These are phyloP conservation scores for Calephelis virginiensis DNA, from an alignment of 1,140 invertebrate species.

Conservation along the genomic window DNA sequence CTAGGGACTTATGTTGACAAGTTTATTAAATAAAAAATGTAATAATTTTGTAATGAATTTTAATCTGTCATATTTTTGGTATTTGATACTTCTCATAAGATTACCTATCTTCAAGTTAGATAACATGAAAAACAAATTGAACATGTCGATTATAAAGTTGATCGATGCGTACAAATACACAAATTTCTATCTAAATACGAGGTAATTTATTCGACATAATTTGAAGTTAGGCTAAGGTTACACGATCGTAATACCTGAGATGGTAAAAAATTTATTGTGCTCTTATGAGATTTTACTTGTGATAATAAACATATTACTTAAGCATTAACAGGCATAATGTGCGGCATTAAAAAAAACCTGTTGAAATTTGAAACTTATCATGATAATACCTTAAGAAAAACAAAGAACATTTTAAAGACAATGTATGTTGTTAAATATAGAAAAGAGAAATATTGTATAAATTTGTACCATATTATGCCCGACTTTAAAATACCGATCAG, in stretches of 20 bases:
- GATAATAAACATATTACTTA: no score
- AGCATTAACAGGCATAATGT: no score
- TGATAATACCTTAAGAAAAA: no score
- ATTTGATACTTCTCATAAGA: conserved; percentile 73
- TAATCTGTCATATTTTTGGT: conserved; percentile 66
- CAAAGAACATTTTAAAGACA: no score
- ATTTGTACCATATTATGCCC: no score
- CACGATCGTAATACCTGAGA: not conserved
- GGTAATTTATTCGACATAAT: conserved; percentile 10
- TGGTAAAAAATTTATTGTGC: not conserved
- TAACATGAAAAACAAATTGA: conserved; percentile 47
- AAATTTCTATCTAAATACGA: conserved; percentile 20
- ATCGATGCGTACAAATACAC: conserved; percentile 17
- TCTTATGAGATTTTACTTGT: not conserved
- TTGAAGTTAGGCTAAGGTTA: not conserved
- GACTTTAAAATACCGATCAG: no score
- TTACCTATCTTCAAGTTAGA: conserved; percentile 64
- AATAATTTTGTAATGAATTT: conserved; percentile 51
- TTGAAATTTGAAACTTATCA: no score
- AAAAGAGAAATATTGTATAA: no score
- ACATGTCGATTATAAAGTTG: conserved; percentile 28
- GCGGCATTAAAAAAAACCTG: no score
- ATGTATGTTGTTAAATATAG: no score
- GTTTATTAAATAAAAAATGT: conserved; percentile 26
- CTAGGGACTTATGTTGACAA: no score